phyloP scores from a whole-genome alignment of 2,888 invertebrate species.

The Drosophila imparisetae region DNA sequence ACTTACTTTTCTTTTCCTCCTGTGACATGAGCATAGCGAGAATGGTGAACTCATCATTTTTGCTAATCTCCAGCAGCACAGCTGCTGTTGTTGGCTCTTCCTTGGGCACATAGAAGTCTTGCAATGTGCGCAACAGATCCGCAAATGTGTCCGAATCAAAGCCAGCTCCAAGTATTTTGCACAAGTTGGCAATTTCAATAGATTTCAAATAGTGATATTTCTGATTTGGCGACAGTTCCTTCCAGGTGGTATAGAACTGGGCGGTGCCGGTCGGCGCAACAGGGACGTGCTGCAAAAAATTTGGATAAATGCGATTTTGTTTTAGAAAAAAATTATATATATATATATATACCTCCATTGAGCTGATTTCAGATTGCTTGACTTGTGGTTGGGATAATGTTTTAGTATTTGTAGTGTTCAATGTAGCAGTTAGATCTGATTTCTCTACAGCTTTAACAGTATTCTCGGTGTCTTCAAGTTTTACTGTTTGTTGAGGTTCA shows the following conservation, averaged over 20 bases:
- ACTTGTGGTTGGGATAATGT: conserved; percentile 1
- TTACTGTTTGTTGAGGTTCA: not conserved
- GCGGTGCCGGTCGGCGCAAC: conserved; percentile 79
- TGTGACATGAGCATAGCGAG: conserved; percentile 81
- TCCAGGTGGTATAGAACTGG: conserved; percentile 84
- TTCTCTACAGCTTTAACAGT: not conserved
- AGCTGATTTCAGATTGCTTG: not conserved
- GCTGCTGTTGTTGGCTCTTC: conserved; percentile 70
- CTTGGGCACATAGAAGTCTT: conserved; percentile 76
- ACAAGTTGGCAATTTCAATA: conserved; percentile 75
- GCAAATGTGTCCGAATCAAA: conserved; percentile 82
- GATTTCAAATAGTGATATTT: conserved; percentile 83
- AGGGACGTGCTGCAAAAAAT: conserved; percentile 68
- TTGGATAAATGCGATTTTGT: not conserved
- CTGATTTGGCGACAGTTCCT: conserved; percentile 77
- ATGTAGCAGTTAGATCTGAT: not conserved
- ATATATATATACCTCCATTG: conserved; percentile 30
- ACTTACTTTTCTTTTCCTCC: conserved; percentile 79
- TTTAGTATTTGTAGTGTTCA: not conserved
- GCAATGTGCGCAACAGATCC: conserved; percentile 76
- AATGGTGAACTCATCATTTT: conserved; percentile 81
- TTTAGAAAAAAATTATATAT: not conserved
- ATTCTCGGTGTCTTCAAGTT: not conserved
- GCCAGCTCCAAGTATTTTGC: conserved; percentile 83
- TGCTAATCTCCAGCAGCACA: conserved; percentile 80